These are phyloP conservation scores for Paracanthobrama guichenoti DNA, from an alignment of 2,113 vertebrate species.

Conservation along the genomic window DNA sequence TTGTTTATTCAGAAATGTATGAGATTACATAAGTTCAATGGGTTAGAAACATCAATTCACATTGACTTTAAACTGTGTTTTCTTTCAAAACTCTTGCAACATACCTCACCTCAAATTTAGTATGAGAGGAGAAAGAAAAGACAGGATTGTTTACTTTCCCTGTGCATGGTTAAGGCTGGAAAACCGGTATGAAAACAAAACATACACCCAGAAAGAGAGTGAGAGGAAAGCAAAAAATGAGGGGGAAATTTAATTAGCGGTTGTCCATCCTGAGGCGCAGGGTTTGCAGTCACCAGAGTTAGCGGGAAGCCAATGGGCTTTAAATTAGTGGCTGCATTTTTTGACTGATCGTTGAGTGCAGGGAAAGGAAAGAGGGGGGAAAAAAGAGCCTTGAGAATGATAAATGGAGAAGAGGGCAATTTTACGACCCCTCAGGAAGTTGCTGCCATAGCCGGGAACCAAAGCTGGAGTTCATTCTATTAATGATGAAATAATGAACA, in stretches of 20 bases:
- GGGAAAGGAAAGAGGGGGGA: not conserved
- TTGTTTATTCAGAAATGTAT: not conserved
- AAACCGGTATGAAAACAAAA: conserved; percentile 71
- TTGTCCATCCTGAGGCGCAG: conserved; percentile 61
- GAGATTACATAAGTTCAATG: not conserved
- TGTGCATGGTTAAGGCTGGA: conserved; percentile 64
- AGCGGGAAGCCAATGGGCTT: conserved; percentile 56
- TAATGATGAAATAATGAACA: conserved; percentile 30
- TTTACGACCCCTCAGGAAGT: conserved; percentile 38
- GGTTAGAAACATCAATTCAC: not conserved
- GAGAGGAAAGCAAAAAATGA: conserved; percentile 64
- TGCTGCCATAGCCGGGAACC: conserved; percentile 6
- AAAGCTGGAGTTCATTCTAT: conserved; percentile 35
- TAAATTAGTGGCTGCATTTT: conserved; percentile 54
- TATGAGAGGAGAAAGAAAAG: conserved; percentile 13
- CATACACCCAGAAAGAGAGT: conserved; percentile 18
- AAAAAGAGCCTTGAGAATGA: not conserved
- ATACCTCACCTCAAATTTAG: not conserved
- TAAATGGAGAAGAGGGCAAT: conserved; percentile 30
- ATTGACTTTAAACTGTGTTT: not conserved
- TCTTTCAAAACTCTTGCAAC: not conserved
- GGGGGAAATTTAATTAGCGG: conserved; percentile 75
- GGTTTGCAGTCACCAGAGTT: conserved; percentile 59
- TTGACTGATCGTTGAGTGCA: conserved; percentile 39
- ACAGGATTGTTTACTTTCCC: conserved; percentile 67